Percentiles rank a stretch among this genome's conserved stretches.
These are phyloP conservation scores for Cerastis leucographa DNA, from an alignment of 2,888 invertebrate genomes.

Conservation along the genomic window DNA sequence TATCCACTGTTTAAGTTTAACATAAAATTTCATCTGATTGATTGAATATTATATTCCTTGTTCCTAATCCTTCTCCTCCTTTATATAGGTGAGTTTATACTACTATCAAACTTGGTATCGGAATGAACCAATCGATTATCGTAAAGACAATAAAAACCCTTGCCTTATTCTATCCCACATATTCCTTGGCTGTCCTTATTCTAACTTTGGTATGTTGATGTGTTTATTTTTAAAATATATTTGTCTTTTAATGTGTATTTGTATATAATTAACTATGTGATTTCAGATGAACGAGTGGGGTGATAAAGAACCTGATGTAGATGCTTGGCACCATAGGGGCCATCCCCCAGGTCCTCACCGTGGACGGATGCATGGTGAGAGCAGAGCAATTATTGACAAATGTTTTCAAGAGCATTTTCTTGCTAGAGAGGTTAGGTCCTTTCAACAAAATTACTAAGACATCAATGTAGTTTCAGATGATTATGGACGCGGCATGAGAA, in stretches of 20 bases:
- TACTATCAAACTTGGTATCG: constrained; percentile 82
- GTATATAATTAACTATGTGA: constrained; percentile 40
- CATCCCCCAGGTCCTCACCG: constrained; percentile 87
- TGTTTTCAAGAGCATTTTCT: background rate
- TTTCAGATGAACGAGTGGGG: constrained; percentile 88
- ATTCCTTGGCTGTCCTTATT: constrained; percentile 89
- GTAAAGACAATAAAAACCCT: constrained; percentile 80
- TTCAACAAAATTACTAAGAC: background rate
- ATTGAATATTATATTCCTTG: constrained; percentile 35
- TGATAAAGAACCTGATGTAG: constrained; percentile 88
- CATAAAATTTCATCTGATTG: constrained; percentile 14
- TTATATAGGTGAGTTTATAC: constrained; percentile 82
- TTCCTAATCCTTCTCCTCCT: constrained; percentile 64
- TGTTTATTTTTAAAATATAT: constrained; percentile 49
- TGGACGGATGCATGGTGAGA: constrained; percentile 85
- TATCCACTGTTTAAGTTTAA: constrained; percentile 32
- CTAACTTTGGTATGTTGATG: constrained; percentile 85
- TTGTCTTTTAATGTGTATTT: constrained; percentile 26
- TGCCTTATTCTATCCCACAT: constrained; percentile 88
- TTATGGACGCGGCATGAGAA: constrained; percentile 85
- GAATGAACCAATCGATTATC: constrained; percentile 87
- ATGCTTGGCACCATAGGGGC: constrained; percentile 88
- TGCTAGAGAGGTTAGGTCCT: background rate
- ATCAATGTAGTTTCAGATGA: constrained; percentile 75
- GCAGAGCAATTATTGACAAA: background rate